Conservation (phyloP, 1,140 invertebrate species). For the Heliconius hermathena region DNA sequence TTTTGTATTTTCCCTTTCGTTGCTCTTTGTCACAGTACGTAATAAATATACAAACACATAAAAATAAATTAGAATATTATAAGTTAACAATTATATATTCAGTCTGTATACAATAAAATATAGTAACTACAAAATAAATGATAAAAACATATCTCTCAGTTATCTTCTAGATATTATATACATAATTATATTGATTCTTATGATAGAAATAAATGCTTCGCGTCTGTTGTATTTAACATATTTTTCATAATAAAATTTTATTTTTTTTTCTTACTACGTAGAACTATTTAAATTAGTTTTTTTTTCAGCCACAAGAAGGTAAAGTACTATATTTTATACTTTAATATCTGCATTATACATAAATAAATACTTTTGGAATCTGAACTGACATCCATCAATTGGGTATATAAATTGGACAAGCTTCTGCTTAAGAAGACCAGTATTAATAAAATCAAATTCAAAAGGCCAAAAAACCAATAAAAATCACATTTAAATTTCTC, state of each 20-base stretch:
- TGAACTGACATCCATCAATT: too few species aligned
- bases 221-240: neutral
- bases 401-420: too few species aligned
- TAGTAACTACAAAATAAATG: conserved; percentile 20
- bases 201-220: conserved; percentile 5
- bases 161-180: conserved; percentile 16
- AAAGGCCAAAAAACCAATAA: neutral
- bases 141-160: conserved; percentile 5
- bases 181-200: neutral
- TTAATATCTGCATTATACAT: too few species aligned
- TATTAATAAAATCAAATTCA: neutral
- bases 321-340: too few species aligned
- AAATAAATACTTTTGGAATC: too few species aligned
- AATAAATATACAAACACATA: conserved; percentile 37
- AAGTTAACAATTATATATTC: conserved; percentile 64
- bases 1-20: conserved; percentile 48
- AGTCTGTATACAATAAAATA: conserved; percentile 36
- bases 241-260: neutral
- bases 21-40: conserved; percentile 42
- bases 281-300: neutral
- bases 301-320: neutral
- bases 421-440: neutral
- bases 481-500: conserved; percentile 30
- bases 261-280: neutral
- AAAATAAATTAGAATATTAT: conserved; percentile 57